Base-by-base conservation (phyloP, 2,888 invertebrate genomes). In the Papilio elwesi region DNA sequence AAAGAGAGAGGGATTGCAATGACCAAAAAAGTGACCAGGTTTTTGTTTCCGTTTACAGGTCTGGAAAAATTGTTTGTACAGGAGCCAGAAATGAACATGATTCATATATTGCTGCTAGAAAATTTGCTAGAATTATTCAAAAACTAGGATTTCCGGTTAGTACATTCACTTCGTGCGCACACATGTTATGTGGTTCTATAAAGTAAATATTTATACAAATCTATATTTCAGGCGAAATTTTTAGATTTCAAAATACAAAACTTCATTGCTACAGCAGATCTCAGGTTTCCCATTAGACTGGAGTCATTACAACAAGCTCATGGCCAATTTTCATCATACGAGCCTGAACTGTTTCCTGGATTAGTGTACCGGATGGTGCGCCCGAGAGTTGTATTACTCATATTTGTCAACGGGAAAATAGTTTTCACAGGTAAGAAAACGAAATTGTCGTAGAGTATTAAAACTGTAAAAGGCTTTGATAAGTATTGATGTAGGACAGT, bases 321-420 rank as follows among this genome's bases (percentile, higher is more conserved):
- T 90, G 97, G 95, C 43, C 97, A 96, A 88, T 97, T 96, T 84
- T 95, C 95, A 75, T 97, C 98, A 69, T 99, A 99, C 85, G 99
- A 99, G 89, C 99, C 99, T 0, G 99, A 99, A 91, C 92, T 99
- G 71, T 99, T 99, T 91, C 99, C 99, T 9, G 99, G 99, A n/a
- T 95, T 99, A 48, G 98, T 99, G 73, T 99, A 99, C 88, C 95
- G 99, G 82, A 98, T 99, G 98, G 97, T 99, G 55, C 97, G 98
- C 83, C 99, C 99, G 0, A 96, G 98, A 78, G 96, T 99, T 78
- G 99, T 99, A n/a, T 92, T 99, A 76, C 94, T 99, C 12, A 99
- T 99, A 88, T 99, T 99, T 94, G 99, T 99, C 0, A 99, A 99
- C 88, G 99, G 99, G 71, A 99, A 99, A 95, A 96, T 99, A 78